These are phyloP conservation scores for Lates calcarifer DNA, from an alignment of 2,113 vertebrate species.

Conservation along the genomic window DNA sequence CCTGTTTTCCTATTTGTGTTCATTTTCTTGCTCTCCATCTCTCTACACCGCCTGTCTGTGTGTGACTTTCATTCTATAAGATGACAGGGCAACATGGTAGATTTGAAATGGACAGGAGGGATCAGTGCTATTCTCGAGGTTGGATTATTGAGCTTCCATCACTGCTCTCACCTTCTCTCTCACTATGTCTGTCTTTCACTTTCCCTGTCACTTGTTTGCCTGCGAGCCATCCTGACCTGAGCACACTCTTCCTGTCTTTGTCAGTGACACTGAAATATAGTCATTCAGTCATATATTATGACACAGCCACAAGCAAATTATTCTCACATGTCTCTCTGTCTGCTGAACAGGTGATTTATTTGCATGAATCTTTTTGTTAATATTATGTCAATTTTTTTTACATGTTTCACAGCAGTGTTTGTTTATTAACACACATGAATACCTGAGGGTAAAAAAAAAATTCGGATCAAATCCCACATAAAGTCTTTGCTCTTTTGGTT, in stretches of 20 bases:
- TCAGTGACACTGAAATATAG: constrained; percentile 11
- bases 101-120: background rate
- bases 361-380: too few species aligned
- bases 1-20: background rate
- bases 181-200: background rate
- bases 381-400: too few species aligned
- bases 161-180: background rate
- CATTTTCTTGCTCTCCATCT: background rate
- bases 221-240: constrained; percentile 29
- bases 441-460: too few species aligned
- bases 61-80: background rate
- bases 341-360: background rate
- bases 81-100: background rate
- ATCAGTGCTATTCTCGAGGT: background rate
- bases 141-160: background rate
- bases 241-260: background rate
- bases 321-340: background rate
- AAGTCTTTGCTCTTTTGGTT: too few species aligned
- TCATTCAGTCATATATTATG: background rate
- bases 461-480: too few species aligned
- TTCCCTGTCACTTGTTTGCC: background rate
- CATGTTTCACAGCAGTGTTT: too few species aligned
- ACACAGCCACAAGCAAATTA: constrained; percentile 10
- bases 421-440: too few species aligned
- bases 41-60: background rate